Base-by-base conservation (phyloP, 2,797 vertebrate species). In the Trematomus bernacchii region DNA sequence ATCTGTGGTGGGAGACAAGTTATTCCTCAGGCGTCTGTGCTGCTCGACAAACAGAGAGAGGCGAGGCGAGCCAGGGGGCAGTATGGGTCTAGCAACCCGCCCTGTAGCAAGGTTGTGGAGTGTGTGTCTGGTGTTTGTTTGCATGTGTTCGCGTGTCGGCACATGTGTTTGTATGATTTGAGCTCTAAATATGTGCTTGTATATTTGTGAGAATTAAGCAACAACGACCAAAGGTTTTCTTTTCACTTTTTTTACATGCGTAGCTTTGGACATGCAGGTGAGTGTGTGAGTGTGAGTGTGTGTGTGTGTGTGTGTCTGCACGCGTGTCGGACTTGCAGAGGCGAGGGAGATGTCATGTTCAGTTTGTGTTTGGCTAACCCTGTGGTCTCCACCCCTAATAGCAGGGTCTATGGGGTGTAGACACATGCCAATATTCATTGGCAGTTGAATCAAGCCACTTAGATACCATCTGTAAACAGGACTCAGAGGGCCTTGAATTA, bases 291-390 rank as follows among this genome's bases (percentile, higher is more conserved):
- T 47, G 62, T 30, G 33, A 16, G 37, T 12, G 42, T 11, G 64
- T 57, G 57, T 40, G 19, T 42, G 57, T 19, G 44, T 47, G 37
- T 11, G 27, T 19, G 13, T 18, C 13, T 10, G 27, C 44, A 12
- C 40, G 44, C 65, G 64, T 79, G 78, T 77, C 0, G 6, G 74
- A 93, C 91, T 84, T 33, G 76, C 77, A 76, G 80, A 91, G 90
- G 78, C 87, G 76, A 92, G 89, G 87, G 91, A 95, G 88, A 96
- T 92, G 95, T 92, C 94, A 95, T 95, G 94, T 94, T 94, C 94
- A 93, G 88, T 96, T 96, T 95, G 94, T 92, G 94, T 94, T 93
- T 94, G 92, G 90, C 94, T 95, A 95, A 95, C 92, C 87, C 89
- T 84, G 83, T 92, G 91, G 92, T 95, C 94, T 95, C 93, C 92